Evolutionary conservation across 2,113 vertebrate genomes (phyloP).

Genomic region (Pluvianellus socialis): DNA sequence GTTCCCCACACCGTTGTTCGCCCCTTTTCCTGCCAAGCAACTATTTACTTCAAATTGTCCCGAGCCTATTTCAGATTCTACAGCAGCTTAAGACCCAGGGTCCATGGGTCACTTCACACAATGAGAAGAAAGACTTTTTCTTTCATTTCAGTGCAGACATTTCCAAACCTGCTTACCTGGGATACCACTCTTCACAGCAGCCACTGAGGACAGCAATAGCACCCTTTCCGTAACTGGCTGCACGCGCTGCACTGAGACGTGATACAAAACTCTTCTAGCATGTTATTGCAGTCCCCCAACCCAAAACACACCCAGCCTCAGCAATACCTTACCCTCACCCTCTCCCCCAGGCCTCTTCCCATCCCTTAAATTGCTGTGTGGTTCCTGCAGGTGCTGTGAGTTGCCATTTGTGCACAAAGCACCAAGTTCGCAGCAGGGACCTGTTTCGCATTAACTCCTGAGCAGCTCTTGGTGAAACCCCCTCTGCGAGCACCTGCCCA

Average conservation of each 20-base stretch:
- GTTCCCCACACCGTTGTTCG: neutral
- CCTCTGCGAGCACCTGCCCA: neutral
- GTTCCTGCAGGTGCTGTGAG: neutral
- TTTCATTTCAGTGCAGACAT: neutral
- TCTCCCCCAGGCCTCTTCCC: neutral
- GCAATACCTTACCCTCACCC: neutral
- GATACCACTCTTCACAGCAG: neutral
- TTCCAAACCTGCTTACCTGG: neutral
- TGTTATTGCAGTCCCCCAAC: neutral
- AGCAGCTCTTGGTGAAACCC: neutral
- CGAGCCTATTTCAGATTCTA: neutral
- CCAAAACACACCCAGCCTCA: neutral
- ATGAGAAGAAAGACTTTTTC: neutral
- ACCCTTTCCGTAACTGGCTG: neutral
- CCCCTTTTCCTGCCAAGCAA: neutral
- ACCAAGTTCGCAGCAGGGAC: neutral
- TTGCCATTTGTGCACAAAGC: neutral
- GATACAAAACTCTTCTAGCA: neutral
- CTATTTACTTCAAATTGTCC: neutral
- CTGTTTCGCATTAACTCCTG: neutral
- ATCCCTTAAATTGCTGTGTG: neutral
- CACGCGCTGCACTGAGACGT: fast-evolving
- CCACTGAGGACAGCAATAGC: neutral
- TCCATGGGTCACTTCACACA: neutral
- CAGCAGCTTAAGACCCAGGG: neutral